These are phyloP conservation scores for Athalia cordata DNA, from an alignment of 2,888 invertebrate species.

Conservation along the genomic window DNA sequence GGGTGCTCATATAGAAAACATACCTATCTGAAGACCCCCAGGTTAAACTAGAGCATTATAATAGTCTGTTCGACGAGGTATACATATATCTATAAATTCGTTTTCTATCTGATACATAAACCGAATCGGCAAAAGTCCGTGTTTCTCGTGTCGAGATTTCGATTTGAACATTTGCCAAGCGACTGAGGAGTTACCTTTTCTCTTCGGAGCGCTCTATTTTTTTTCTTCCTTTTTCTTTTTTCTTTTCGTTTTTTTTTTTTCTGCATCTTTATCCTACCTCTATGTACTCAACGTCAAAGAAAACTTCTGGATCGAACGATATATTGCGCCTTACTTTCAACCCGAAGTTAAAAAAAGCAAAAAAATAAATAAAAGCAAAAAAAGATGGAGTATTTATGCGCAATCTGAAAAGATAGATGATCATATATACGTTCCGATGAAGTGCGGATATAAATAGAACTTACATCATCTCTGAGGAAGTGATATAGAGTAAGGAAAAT, in stretches of 20 bases:
- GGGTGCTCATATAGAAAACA: conserved; percentile 18
- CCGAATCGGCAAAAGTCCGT: conserved; percentile 16
- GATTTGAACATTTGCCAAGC: conserved; percentile 36
- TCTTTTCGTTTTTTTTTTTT: too few species aligned
- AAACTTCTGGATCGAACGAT: conserved; percentile 14
- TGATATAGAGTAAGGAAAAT: background rate
- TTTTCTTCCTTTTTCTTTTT: too few species aligned
- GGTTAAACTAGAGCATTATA: conserved; percentile 15
- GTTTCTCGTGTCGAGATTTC: conserved; percentile 26
- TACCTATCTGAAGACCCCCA: conserved; percentile 2
- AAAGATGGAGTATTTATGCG: background rate
- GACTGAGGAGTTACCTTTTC: background rate
- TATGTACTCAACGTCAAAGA: background rate
- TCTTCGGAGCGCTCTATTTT: too few species aligned
- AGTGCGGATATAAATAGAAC: background rate
- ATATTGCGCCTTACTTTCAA: background rate
- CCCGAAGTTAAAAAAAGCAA: background rate
- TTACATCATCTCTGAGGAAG: background rate
- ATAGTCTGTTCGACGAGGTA: background rate
- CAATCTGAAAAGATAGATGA: conserved; percentile 6
- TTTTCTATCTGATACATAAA: conserved; percentile 8
- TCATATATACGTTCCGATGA: background rate
- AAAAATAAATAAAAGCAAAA: too few species aligned
- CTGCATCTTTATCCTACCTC: background rate
- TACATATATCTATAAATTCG: conserved; percentile 10